Evolutionary conservation across 2,113 vertebrate species (phyloP).

Genomic region (Heliornis fulica): DNA sequence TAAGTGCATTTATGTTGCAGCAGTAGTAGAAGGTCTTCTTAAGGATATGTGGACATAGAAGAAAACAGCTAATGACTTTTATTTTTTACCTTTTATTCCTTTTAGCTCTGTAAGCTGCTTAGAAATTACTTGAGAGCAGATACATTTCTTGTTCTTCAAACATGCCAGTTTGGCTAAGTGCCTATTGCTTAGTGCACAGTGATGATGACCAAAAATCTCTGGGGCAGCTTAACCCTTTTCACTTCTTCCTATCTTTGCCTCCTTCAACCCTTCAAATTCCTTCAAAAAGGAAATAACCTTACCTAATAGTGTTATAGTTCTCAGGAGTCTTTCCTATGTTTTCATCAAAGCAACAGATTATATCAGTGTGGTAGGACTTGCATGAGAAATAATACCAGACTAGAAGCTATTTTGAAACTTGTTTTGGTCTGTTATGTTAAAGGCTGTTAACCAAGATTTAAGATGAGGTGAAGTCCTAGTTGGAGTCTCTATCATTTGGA

Average conservation of each 20-base stretch:
- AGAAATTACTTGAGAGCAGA: not conserved
- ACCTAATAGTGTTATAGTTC: not conserved
- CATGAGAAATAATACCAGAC: not conserved
- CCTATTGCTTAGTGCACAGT: not conserved
- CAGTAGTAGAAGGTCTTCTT: not conserved
- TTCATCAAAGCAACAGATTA: not conserved
- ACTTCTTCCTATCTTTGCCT: not conserved
- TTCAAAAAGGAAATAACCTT: not conserved
- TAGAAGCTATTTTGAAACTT: not conserved
- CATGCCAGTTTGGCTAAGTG: not conserved
- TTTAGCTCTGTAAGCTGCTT: not conserved
- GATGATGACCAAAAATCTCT: not conserved
- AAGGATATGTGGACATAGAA: not conserved
- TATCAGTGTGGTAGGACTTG: not conserved
- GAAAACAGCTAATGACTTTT: not conserved
- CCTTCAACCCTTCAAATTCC: not conserved
- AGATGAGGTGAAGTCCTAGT: not conserved
- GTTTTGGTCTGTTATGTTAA: not conserved
- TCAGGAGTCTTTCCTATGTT: not conserved
- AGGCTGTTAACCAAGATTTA: not conserved
- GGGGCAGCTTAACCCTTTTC: not conserved
- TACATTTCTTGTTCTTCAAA: not conserved
- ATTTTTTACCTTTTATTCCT: not conserved
- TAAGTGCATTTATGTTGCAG: not conserved
- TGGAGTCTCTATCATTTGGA: not conserved